Base-by-base conservation (phyloP, 2,888 invertebrate species). In the Eupithecia insigniata region DNA sequence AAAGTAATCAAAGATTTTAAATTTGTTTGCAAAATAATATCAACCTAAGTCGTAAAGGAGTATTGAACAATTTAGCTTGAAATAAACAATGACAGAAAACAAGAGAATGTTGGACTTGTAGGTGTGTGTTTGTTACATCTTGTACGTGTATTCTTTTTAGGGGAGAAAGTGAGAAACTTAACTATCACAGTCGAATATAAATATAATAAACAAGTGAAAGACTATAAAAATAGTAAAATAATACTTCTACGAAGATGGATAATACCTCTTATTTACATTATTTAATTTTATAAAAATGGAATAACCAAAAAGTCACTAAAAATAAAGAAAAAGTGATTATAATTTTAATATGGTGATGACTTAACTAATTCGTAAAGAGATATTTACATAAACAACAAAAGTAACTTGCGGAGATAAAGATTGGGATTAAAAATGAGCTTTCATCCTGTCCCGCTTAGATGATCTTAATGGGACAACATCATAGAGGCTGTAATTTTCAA, bases 241-340 rank as follows among this genome's bases (percentile, higher is more conserved):
- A 18, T 8, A 22, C 46, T 10, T 55, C 55, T 4, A 22, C 1
- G 55, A 26, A 55, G 26, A 26, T 55, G 26, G 55, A 55, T 55
- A 3, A 55, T 14, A 55, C 55, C 55, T 55, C 55, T 55, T 26
- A 55, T 55, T 55, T 22, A 55, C 12, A 55, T 55, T 22, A 55
- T 55, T 55, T 55, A 55, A 55, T 55, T 14, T 51, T 26, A 55
- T 26, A 55, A 55, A 55, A 55, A 51, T 4, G 26, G 26, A 26
- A 55, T 26, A 55, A 55, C 55, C 55, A 55, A 55, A 55, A 55
- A 55, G 60, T 60, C 60, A 62, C 34, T 62, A 36, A 32, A 62
- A 62, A 62, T 62, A 34, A 36, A 34, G 32, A 36, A 62, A 62
- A 62, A 34, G 32, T 34, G 36, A 14, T 34, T 32, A 18, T 60